These are phyloP conservation scores for Phaethon lepturus DNA, from an alignment of 2,113 vertebrate species.

Conservation along the genomic window DNA sequence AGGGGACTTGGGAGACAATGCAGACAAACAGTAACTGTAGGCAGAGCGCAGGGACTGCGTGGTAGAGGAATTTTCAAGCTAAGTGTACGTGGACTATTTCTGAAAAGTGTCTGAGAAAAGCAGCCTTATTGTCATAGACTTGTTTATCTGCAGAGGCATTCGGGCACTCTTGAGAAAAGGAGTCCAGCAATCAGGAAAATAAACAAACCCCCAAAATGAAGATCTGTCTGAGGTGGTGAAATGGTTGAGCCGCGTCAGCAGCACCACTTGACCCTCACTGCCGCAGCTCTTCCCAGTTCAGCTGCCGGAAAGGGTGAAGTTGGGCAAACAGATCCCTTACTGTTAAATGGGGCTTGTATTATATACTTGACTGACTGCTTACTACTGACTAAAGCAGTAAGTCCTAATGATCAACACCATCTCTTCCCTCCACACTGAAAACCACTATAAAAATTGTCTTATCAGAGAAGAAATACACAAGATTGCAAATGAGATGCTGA, in stretches of 20 bases:
- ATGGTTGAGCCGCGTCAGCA: background rate
- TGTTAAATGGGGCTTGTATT: background rate
- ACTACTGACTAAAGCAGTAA: background rate
- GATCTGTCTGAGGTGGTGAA: background rate
- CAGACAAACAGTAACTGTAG: background rate
- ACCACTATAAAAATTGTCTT: background rate
- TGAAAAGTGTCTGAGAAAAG: background rate
- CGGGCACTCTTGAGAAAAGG: background rate
- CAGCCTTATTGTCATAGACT: background rate
- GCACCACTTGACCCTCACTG: background rate
- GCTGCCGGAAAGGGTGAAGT: background rate
- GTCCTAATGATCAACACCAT: background rate
- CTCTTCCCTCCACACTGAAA: background rate
- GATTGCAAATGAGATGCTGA: background rate
- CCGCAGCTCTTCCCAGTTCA: background rate
- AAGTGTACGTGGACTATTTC: background rate
- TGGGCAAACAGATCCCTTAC: background rate
- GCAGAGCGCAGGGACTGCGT: background rate
- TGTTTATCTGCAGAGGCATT: background rate
- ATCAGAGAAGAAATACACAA: background rate
- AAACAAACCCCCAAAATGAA: background rate
- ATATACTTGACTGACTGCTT: background rate
- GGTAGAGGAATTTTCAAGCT: background rate
- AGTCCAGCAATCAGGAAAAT: background rate
- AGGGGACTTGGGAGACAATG: background rate